A percentile compares a stretch with the other conserved stretches of the same genome.
phyloP scores from a whole-genome alignment of 1,140 invertebrate genomes.

The Hydropsyche tenuis region DNA sequence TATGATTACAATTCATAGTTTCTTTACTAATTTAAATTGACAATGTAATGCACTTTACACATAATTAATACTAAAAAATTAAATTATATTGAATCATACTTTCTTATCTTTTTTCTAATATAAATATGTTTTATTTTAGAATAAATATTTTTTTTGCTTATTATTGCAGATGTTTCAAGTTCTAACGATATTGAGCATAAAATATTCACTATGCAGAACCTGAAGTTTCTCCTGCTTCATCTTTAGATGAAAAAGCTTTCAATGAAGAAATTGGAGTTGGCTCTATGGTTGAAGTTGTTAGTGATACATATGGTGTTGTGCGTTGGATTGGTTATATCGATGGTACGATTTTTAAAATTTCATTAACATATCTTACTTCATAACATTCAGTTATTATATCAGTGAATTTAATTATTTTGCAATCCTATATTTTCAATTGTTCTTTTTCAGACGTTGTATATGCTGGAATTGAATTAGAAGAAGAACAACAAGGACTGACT shows the following conservation, averaged over 20 bases:
- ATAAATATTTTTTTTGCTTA: not conserved
- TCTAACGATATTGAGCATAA: slow-evolving; percentile 36
- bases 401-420: slow-evolving; percentile 4
- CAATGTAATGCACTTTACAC: too few species aligned
- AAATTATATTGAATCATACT: too few species aligned
- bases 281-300: slow-evolving; percentile 75
- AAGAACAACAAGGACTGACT: slow-evolving; percentile 73
- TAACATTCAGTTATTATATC: not conserved
- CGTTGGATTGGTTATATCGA: slow-evolving; percentile 81
- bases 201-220: slow-evolving; percentile 37
- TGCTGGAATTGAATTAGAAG: slow-evolving; percentile 73
- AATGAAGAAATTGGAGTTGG: slow-evolving; percentile 71
- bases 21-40: too few species aligned
- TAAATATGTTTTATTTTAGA: not conserved
- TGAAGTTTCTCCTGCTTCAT: slow-evolving; percentile 37
- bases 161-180: slow-evolving; percentile 42
- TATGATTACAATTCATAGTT: too few species aligned
- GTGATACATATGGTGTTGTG: slow-evolving; percentile 79
- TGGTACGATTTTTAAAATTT: slow-evolving; percentile 56
- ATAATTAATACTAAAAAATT: too few species aligned
- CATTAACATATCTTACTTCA: not conserved
- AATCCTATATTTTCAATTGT: slow-evolving; percentile 32
- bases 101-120: not conserved
- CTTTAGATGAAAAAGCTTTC: slow-evolving; percentile 48
- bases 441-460: slow-evolving; percentile 54